A percentile compares a stretch with the other conserved stretches of the same genome.
phyloP scores from a whole-genome alignment of 2,113 vertebrate species.

The Onychostoma macrolepis region DNA sequence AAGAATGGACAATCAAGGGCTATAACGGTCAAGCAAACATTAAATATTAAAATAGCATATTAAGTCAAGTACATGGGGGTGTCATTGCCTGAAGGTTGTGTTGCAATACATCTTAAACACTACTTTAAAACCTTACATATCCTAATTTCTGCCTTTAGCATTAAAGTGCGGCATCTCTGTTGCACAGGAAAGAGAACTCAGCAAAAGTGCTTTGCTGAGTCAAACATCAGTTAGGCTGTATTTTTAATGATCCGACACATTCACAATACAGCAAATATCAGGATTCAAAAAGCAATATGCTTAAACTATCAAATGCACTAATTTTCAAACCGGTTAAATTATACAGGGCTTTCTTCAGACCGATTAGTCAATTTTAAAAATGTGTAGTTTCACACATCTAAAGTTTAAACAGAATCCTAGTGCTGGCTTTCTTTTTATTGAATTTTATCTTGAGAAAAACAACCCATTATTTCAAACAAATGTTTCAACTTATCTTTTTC shows the following conservation, averaged over 20 bases:
- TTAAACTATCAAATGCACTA: neutral
- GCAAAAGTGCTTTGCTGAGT: neutral
- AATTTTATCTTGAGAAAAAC: no score
- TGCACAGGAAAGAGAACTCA: neutral
- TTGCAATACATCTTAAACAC: neutral
- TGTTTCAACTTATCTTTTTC: slow-evolving; percentile 10
- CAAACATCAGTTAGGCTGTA: neutral
- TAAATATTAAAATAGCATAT: neutral
- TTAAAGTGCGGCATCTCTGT: neutral
- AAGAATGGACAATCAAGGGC: neutral
- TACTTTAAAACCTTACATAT: neutral
- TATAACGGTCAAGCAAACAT: neutral
- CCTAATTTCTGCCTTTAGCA: neutral
- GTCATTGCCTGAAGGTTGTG: neutral
- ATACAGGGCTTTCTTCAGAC: neutral
- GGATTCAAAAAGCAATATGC: neutral
- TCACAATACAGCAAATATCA: neutral
- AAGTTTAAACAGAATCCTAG: neutral
- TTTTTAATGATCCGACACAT: neutral
- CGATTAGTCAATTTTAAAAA: neutral
- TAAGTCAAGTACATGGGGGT: neutral
- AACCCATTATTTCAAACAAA: neutral
- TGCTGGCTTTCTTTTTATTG: neutral
- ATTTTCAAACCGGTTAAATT: neutral
- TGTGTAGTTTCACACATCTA: neutral